Conservation (phyloP, 2,797 vertebrate genomes). For the Rhabdomys pumilio region DNA sequence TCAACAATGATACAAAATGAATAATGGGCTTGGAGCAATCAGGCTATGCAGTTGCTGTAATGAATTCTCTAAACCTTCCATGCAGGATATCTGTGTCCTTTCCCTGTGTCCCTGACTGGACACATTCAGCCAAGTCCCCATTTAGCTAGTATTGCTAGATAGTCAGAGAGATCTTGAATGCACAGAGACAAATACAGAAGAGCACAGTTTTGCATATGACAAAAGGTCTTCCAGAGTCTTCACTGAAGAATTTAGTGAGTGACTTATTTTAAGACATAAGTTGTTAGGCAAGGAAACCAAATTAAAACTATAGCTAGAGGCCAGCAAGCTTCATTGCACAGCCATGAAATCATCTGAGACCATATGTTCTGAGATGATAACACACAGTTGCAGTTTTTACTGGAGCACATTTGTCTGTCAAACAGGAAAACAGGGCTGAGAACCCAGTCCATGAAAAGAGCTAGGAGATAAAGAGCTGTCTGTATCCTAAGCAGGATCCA, state of each 20-base stretch:
- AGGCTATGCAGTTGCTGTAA: constrained; percentile 80
- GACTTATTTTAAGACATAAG: constrained; percentile 26
- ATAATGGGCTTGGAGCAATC: constrained; percentile 83
- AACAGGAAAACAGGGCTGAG: not conserved
- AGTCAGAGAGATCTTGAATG: constrained; percentile 44
- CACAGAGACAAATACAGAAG: not conserved
- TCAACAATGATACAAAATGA: constrained; percentile 88
- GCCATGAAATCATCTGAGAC: not conserved
- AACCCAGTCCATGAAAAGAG: not conserved
- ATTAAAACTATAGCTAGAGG: not conserved
- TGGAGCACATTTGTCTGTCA: not conserved
- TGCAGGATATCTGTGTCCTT: constrained; percentile 78
- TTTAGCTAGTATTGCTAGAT: constrained; percentile 77
- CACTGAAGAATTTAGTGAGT: not conserved
- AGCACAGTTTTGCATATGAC: not conserved
- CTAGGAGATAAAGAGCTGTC: not conserved
- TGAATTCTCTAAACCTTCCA: constrained; percentile 75
- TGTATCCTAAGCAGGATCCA: not conserved
- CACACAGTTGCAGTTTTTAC: not conserved
- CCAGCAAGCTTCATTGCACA: not conserved
- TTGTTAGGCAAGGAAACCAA: not conserved
- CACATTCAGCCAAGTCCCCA: constrained; percentile 66
- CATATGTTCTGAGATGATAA: not conserved
- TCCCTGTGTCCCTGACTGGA: constrained; percentile 27
- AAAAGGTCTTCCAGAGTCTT: constrained; percentile 4